Evolutionary conservation across 2,113 vertebrate species (phyloP).

Genomic region (Bombycilla garrulus): DNA sequence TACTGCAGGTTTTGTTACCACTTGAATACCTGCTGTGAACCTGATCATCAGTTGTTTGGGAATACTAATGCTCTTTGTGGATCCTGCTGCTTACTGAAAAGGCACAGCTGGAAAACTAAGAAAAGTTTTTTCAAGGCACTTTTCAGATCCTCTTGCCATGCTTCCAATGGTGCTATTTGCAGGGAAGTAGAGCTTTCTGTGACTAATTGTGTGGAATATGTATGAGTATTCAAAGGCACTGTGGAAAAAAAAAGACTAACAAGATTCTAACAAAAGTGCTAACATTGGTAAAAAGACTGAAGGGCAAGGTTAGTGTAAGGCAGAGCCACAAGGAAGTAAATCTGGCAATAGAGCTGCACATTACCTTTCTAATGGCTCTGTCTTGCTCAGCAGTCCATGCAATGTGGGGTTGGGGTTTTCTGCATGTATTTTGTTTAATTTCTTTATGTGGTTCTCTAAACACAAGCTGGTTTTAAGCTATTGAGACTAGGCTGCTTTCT

Average conservation of each 20-base stretch:
- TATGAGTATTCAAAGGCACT: not conserved
- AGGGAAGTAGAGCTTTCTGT: not conserved
- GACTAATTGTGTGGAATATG: not conserved
- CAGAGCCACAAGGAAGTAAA: not conserved
- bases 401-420: not conserved
- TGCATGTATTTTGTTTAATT: not conserved
- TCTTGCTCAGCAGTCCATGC: not conserved
- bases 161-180: not conserved
- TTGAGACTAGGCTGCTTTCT: not conserved
- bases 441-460: slow-evolving; percentile 3
- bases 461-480: not conserved
- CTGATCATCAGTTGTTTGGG: not conserved
- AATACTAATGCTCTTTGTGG: not conserved
- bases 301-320: not conserved
- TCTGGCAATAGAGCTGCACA: not conserved
- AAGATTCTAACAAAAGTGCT: not conserved
- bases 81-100: not conserved
- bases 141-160: not conserved
- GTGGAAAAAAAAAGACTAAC: not conserved
- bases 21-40: not conserved
- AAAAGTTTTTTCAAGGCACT: not conserved
- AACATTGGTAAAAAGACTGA: not conserved
- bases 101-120: not conserved
- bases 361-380: not conserved
- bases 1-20: not conserved